Evolutionary conservation across 2,113 vertebrate species (phyloP).

Genomic region (Labeo catla): DNA sequence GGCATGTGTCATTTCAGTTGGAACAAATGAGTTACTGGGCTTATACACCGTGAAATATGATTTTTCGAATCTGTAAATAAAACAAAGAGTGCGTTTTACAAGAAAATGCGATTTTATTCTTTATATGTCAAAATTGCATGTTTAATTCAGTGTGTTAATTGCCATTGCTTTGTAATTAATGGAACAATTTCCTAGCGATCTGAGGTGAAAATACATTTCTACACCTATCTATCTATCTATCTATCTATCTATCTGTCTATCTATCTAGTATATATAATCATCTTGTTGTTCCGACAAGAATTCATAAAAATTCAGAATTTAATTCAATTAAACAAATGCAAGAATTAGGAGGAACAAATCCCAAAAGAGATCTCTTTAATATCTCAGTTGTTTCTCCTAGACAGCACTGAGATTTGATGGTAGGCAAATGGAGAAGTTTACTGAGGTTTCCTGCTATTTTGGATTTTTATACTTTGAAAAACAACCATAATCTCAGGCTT

Average conservation of each 20-base stretch:
- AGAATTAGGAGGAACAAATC: too few relatives aligned
- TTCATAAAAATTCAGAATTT: too few relatives aligned
- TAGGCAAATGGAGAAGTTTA: too few relatives aligned
- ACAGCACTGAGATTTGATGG: not conserved
- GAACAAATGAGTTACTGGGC: not conserved
- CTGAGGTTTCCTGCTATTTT: too few relatives aligned
- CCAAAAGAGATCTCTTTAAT: not conserved
- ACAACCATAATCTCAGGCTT: too few relatives aligned
- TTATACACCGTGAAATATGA: not conserved
- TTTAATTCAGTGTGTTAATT: not conserved
- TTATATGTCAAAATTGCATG: not conserved
- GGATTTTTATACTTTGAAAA: too few relatives aligned
- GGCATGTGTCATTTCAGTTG: not conserved
- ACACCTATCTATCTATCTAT: not conserved
- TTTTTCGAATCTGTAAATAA: not conserved
- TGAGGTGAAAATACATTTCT: not conserved
- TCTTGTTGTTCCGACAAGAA: too few relatives aligned
- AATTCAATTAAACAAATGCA: too few relatives aligned
- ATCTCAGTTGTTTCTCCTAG: not conserved
- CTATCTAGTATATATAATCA: too few relatives aligned
- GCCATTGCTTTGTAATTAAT: not conserved
- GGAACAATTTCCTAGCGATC: too few relatives aligned
- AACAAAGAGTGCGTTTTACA: not conserved
- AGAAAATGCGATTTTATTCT: not conserved
- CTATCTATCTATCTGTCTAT: not conserved